These are phyloP conservation scores for Stigmatopora nigra DNA, from an alignment of 2,113 vertebrate genomes.

Conservation along the genomic window DNA sequence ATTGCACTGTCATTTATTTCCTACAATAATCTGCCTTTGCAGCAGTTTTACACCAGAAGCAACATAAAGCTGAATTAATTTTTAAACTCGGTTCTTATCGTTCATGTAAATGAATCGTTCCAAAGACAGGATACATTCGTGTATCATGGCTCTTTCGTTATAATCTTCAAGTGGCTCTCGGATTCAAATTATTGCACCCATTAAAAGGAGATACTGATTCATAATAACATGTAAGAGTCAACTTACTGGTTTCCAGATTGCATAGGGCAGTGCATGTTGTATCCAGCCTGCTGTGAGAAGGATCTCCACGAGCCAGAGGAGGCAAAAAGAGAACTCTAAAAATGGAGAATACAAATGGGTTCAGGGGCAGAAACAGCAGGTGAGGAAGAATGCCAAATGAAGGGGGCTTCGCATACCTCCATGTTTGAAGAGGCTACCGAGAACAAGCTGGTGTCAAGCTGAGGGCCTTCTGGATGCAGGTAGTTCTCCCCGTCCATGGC, in stretches of 20 bases:
- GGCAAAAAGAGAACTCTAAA: constrained; percentile 59
- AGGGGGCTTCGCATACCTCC: constrained; percentile 48
- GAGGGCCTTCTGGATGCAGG: constrained; percentile 70
- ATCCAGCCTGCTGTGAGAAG: constrained; percentile 60
- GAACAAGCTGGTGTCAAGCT: constrained; percentile 65
- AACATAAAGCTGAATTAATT: too few relatives aligned
- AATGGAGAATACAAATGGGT: constrained; percentile 31
- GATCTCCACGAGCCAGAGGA: constrained; percentile 59
- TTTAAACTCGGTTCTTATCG: too few relatives aligned
- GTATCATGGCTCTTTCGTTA: too few relatives aligned
- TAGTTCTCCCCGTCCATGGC: constrained; percentile 76
- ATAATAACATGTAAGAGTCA: neutral
- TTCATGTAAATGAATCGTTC: too few relatives aligned
- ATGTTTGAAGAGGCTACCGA: constrained; percentile 54
- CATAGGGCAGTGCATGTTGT: constrained; percentile 69
- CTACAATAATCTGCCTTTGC: too few relatives aligned
- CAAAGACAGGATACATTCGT: too few relatives aligned
- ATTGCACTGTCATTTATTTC: too few relatives aligned
- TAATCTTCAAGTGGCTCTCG: too few relatives aligned
- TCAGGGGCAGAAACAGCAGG: neutral
- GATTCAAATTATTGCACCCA: too few relatives aligned
- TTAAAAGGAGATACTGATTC: too few relatives aligned
- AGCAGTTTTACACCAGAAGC: too few relatives aligned
- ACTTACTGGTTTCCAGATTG: constrained; percentile 75
- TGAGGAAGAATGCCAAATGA: neutral